Conservation (phyloP, 2,113 vertebrate genomes). For the Ammodytes dubius region DNA sequence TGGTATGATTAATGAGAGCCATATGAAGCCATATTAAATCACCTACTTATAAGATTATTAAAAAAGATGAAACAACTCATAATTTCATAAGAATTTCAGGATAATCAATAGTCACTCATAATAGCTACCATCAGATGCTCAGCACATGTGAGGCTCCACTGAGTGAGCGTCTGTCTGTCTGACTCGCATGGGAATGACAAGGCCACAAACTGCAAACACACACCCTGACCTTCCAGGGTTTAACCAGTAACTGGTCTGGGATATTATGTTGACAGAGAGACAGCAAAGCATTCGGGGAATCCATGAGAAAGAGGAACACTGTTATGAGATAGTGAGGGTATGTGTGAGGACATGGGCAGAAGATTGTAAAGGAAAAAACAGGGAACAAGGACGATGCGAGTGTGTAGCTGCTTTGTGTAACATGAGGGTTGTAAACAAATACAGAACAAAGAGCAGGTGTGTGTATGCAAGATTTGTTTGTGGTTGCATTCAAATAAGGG, state of each 20-base stretch:
- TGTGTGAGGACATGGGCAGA: constrained; percentile 11
- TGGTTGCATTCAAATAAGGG: constrained; percentile 61
- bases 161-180: constrained; percentile 51
- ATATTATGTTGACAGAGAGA: constrained; percentile 38
- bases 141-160: constrained; percentile 18
- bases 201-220: constrained; percentile 70
- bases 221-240: constrained; percentile 63
- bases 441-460: constrained; percentile 72
- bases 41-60: neutral
- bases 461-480: constrained; percentile 43
- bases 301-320: constrained; percentile 10
- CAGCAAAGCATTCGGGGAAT: constrained; percentile 28
- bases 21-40: neutral
- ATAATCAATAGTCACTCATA: neutral
- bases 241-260: constrained; percentile 57
- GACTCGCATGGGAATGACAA: constrained; percentile 70
- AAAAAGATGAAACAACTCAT: neutral
- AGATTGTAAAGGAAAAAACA: constrained; percentile 5
- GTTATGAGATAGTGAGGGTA: constrained; percentile 19
- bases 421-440: constrained; percentile 62
- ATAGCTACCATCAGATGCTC: constrained; percentile 31
- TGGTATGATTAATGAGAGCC: neutral
- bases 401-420: constrained; percentile 29
- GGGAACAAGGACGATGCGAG: constrained; percentile 5
- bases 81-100: neutral